These are phyloP conservation scores for Tachuris rubrigastra DNA, from an alignment of 2,113 vertebrate genomes.

Conservation along the genomic window DNA sequence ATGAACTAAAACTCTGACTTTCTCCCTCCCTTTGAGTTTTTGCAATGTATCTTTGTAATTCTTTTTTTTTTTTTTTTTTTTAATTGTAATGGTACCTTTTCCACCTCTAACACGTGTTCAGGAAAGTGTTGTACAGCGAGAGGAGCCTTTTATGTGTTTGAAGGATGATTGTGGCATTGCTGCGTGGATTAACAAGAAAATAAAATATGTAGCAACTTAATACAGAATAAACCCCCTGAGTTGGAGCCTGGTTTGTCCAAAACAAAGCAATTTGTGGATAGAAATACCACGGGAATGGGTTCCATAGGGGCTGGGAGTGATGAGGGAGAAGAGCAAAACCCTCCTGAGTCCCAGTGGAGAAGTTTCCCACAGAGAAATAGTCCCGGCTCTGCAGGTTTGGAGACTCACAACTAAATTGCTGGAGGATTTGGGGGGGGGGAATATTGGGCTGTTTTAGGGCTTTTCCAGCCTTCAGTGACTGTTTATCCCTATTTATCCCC, in stretches of 20 bases:
- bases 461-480: not conserved
- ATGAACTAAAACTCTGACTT: constrained; percentile 2
- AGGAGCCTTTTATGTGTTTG: not conserved
- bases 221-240: not conserved
- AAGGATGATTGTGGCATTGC: not conserved
- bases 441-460: fast-evolving
- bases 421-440: fast-evolving
- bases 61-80: not conserved
- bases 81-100: constrained; percentile 21
- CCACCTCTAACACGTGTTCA: not conserved
- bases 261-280: not conserved
- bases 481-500: fast-evolving
- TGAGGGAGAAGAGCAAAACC: not conserved
- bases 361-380: not conserved
- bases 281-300: fast-evolving
- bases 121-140: not conserved
- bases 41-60: not conserved
- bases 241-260: not conserved
- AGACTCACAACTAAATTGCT: fast-evolving
- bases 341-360: fast-evolving
- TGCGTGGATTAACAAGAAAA: not conserved
- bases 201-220: not conserved
- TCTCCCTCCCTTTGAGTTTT: not conserved
- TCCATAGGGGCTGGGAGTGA: fast-evolving
- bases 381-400: not conserved